Conservation (phyloP, 2,888 invertebrate genomes). For the Drosophila nr. medialis region DNA sequence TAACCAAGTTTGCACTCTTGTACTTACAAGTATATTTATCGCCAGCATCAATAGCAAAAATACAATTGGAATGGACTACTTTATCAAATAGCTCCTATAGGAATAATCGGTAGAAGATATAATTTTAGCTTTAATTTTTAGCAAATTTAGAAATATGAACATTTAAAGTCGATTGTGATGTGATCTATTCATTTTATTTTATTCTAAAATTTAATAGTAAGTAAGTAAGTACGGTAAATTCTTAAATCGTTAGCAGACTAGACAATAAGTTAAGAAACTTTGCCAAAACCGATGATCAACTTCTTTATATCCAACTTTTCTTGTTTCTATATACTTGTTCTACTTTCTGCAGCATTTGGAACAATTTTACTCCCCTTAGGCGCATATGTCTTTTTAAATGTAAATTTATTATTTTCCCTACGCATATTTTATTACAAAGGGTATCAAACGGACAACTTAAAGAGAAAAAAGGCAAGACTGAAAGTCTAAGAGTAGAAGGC, state of each 20-base stretch:
- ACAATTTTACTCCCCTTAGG: not conserved
- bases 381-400: not conserved
- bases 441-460: conserved; percentile 15
- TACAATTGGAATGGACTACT: too few relatives aligned
- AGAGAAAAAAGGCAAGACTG: conserved; percentile 14
- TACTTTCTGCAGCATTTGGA: not conserved
- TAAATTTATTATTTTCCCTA: not conserved
- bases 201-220: not conserved
- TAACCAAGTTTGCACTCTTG: not conserved
- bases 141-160: too few relatives aligned
- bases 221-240: not conserved
- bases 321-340: not conserved
- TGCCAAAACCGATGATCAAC: not conserved
- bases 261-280: not conserved
- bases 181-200: not conserved
- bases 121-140: too few relatives aligned
- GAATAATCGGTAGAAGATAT: too few relatives aligned
- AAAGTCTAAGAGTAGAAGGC: conserved; percentile 16
- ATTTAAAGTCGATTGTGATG: too few relatives aligned
- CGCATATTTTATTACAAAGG: conserved; percentile 1
- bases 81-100: too few relatives aligned
- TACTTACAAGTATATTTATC: too few relatives aligned
- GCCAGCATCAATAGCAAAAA: too few relatives aligned
- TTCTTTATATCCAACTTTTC: not conserved
- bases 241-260: not conserved